phyloP scores from a whole-genome alignment of 2,113 vertebrate species.

The Leptocoma aspasia region DNA sequence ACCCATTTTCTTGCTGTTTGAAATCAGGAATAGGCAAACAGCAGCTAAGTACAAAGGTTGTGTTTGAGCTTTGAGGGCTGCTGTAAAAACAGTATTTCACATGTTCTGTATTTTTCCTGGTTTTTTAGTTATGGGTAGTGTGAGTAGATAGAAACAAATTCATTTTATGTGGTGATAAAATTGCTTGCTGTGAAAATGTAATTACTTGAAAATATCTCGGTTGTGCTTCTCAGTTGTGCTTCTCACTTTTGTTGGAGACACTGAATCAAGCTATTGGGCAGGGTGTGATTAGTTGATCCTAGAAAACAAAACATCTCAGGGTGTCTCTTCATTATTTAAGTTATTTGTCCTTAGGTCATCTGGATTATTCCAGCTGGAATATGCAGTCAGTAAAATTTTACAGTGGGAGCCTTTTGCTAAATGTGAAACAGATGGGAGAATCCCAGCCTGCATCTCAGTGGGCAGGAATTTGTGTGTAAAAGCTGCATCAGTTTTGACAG shows the following conservation, averaged over 20 bases:
- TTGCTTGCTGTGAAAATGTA: slow-evolving; percentile 27
- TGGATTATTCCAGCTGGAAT: background rate
- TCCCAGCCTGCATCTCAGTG: background rate
- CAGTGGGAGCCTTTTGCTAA: background rate
- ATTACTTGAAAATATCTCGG: slow-evolving; percentile 7
- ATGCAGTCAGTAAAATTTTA: background rate
- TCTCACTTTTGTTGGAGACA: background rate
- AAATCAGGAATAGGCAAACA: background rate
- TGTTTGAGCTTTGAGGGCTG: background rate
- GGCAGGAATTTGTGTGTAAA: background rate
- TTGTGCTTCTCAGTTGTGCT: background rate
- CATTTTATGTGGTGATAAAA: background rate
- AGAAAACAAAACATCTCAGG: background rate
- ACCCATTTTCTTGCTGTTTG: background rate
- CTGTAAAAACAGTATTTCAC: background rate
- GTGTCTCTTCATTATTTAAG: background rate
- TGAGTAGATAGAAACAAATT: background rate
- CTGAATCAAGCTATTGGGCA: background rate
- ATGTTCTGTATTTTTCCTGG: background rate
- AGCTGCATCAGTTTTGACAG: background rate
- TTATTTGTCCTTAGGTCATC: background rate
- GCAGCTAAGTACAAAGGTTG: background rate
- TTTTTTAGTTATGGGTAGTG: background rate
- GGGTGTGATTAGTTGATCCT: background rate
- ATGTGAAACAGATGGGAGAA: background rate